phyloP scores from a whole-genome alignment of 1,140 invertebrate genomes.

The Coptotermes formosanus region DNA sequence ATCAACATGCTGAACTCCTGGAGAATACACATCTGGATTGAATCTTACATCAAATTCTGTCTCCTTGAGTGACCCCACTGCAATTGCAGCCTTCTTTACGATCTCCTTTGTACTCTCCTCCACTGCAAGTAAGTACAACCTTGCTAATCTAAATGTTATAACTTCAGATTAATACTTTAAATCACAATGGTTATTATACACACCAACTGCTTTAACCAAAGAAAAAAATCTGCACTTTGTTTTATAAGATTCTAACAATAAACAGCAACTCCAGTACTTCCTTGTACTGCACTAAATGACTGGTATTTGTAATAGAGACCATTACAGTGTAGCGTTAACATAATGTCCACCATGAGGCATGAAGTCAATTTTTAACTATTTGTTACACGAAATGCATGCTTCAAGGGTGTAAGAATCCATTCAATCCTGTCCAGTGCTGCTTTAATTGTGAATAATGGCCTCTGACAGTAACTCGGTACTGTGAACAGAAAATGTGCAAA shows the following conservation, averaged over 20 bases:
- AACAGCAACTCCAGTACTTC: no score
- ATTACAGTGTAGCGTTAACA: neutral
- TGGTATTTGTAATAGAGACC: neutral
- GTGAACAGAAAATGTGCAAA: no score
- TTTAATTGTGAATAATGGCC: neutral
- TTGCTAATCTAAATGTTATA: neutral
- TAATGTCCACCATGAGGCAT: no score
- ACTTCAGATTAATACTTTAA: neutral
- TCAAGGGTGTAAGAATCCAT: neutral
- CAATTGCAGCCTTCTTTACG: slow-evolving; percentile 80
- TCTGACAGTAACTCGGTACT: no score
- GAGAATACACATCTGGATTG: slow-evolving; percentile 97
- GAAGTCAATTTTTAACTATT: neutral
- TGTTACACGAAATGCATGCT: neutral
- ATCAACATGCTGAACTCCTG: slow-evolving; percentile 83
- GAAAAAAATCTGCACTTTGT: neutral
- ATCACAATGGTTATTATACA: slow-evolving; percentile 5
- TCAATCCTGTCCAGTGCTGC: neutral
- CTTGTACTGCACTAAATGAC: neutral
- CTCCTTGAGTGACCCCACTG: slow-evolving; percentile 90
- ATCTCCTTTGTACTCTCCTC: slow-evolving; percentile 87
- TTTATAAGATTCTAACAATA: no score
- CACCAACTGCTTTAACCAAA: neutral
- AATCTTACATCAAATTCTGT: slow-evolving; percentile 96
- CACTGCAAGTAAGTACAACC: slow-evolving; percentile 50